Conservation (phyloP, 2,797 vertebrate species). For the Hoplostethus atlanticus region DNA sequence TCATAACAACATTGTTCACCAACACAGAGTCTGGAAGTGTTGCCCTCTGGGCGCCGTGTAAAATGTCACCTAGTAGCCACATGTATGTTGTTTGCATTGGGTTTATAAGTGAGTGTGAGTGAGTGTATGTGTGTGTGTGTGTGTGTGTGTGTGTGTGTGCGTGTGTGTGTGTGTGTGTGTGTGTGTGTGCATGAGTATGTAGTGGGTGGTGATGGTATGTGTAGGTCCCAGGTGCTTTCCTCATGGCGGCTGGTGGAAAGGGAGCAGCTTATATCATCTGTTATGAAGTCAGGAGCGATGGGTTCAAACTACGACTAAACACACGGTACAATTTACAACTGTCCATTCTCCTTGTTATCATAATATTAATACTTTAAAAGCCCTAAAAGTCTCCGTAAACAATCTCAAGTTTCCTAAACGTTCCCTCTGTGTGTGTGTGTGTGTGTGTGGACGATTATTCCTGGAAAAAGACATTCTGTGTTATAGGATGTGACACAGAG, state of each 20-base stretch:
- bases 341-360: constrained; percentile 43
- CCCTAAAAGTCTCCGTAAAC: constrained; percentile 52
- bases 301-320: constrained; percentile 55
- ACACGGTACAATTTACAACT: constrained; percentile 50
- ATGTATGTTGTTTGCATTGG: constrained; percentile 33
- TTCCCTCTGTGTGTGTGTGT: background rate
- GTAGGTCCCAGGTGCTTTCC: constrained; percentile 55
- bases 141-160: no score
- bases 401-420: constrained; percentile 35
- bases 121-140: no score
- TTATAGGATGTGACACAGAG: constrained; percentile 57
- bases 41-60: constrained; percentile 27
- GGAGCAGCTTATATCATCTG: constrained; percentile 64
- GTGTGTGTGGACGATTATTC: constrained; percentile 12
- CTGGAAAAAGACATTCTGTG: constrained; percentile 49
- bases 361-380: constrained; percentile 54
- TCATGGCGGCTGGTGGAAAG: constrained; percentile 59
- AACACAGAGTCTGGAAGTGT: constrained; percentile 1
- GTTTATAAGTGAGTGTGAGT: background rate
- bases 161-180: no score
- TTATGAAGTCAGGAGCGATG: constrained; percentile 50
- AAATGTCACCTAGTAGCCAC: constrained; percentile 41
- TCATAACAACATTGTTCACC: constrained; percentile 38
- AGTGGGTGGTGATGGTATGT: constrained; percentile 11
- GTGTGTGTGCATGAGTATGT: background rate